Evolutionary conservation across 2,888 invertebrate species (phyloP), one percentile per base, ranked within the genome.

Genomic region (Notodonta ziczac): DNA sequence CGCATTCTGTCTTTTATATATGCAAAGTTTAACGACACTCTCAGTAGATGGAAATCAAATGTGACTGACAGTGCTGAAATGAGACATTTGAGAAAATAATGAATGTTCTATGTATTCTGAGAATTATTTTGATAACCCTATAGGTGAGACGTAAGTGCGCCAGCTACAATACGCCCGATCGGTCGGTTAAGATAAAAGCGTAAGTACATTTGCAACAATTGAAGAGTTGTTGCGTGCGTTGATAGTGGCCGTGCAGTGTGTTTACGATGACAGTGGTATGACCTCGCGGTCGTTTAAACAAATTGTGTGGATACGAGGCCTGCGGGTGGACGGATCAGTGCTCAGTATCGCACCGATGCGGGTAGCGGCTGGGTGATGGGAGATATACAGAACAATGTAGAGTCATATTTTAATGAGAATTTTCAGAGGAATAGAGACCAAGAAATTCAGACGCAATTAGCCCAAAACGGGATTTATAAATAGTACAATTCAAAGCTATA

Each of bases 251-350:
- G 46, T 51, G 53, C n/a, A 54, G 56, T 12, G 42, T 67, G 59
- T 72, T 69, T 59, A 62, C 60, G 58, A 57, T 51, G 53, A 50
- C 61, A 53, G 16, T 42, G 50, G 39, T 16, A 52, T 65, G 74
- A 70, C 78, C 77, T 77, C 69, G 69, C 16, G 32, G 66, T 64
- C 67, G 66, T 68, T 70, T 70, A 61, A 70, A 65, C 61, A 70
- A 73, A 72, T 76, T 75, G 67, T 68, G 67, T 70, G 65, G 61
- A 66, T 61, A 64, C 58, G 62, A 59, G 50, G 60, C 61, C 50
- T 67, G 66, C 66, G 68, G 72, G 63, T 65, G 60, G 62, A 62
- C 52, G 24, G 52, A 14, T 44, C 50, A 51, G 57, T 59, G 24
- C 61, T 60, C 50, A 64, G 58, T 63, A 59, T 60, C 40, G 55